Base-by-base conservation (phyloP, 2,888 invertebrate species). In the Nipponacmea schrenckii region DNA sequence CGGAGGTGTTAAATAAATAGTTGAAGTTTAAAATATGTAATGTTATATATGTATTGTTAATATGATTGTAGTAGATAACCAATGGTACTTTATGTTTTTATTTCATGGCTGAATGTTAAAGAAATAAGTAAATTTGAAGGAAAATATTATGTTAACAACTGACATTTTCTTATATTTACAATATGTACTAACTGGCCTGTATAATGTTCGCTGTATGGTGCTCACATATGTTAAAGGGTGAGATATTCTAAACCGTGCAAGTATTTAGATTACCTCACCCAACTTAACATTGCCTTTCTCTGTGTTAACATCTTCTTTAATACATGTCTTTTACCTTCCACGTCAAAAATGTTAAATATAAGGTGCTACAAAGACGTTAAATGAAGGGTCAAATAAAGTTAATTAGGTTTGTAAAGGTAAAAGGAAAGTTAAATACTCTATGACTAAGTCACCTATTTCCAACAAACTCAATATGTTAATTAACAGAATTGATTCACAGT, bases 41-140 rank as follows among this genome's bases (percentile, higher is more conserved):
- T 56, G 56, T 14, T 56, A 56, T 56, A 20, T 56, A 14, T 56
- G 20, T 56, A 24, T 56, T 56, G 56, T 56, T 56, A 56, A 24
- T 56, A 56, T 20, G 20, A 56, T 56, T 12, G 20, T 24, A 24
- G 20, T 56, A 20, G 20, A 56, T 56, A 24, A 24, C 56, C 24
- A 56, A 56, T 56, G 56, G 56, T 56, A 56, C 56, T 56, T 56
- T 56, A 56, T 14, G 56, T 56, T 56, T 56, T 56, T 56, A 20
- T 2, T 20, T 24, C 56, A 10, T 20, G 10, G 56, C 24, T 56
- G 56, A 56, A 56, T 56, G 56, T 56, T 56, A 56, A 56, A 56
- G 56, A 56, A 56, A 56, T 56, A 56, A 56, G 20, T 56, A 56
- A 56, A 56, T 56, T 56, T 56, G 56, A 56, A 56, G 56, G 56